A percentile compares a stretch with the other conserved stretches of the same genome.
These are phyloP conservation scores for Phorcus lineatus DNA, from an alignment of 2,888 invertebrate species.

Conservation along the genomic window DNA sequence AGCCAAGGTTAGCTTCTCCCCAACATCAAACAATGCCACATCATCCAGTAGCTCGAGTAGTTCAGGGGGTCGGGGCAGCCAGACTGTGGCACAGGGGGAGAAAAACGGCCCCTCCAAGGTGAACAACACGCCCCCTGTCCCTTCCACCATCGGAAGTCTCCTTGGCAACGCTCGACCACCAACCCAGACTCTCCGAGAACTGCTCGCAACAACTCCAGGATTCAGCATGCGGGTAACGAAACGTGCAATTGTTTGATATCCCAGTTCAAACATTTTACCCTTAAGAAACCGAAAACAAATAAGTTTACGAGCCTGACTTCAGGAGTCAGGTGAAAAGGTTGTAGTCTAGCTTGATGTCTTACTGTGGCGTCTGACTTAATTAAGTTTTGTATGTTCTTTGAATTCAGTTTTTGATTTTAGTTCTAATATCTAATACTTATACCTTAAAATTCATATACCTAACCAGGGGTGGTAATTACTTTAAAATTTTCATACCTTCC, in stretches of 20 bases:
- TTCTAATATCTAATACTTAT: too few species aligned
- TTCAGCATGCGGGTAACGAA: constrained; percentile 64
- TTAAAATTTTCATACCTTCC: too few species aligned
- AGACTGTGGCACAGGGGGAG: not conserved
- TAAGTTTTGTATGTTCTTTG: too few species aligned
- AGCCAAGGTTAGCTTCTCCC: constrained; percentile 20
- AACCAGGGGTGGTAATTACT: too few species aligned
- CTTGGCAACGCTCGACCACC: not conserved
- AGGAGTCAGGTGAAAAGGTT: too few species aligned
- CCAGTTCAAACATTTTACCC: too few species aligned
- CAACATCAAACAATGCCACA: not conserved
- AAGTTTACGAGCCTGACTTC: too few species aligned
- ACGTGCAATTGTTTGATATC: not conserved
- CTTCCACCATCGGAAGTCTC: not conserved
- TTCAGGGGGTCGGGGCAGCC: not conserved
- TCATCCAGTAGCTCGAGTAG: not conserved
- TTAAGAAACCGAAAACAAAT: too few species aligned
- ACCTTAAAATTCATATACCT: too few species aligned
- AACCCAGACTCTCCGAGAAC: constrained; percentile 59
- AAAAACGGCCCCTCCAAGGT: constrained; percentile 18
- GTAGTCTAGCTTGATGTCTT: too few species aligned
- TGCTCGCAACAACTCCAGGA: constrained; percentile 66
- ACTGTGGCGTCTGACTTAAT: too few species aligned
- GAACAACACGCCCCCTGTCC: not conserved
- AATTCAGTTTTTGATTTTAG: too few species aligned